Evolutionary conservation across 2,113 vertebrate species (phyloP).

Genomic region (Salvelinus fontinalis): DNA sequence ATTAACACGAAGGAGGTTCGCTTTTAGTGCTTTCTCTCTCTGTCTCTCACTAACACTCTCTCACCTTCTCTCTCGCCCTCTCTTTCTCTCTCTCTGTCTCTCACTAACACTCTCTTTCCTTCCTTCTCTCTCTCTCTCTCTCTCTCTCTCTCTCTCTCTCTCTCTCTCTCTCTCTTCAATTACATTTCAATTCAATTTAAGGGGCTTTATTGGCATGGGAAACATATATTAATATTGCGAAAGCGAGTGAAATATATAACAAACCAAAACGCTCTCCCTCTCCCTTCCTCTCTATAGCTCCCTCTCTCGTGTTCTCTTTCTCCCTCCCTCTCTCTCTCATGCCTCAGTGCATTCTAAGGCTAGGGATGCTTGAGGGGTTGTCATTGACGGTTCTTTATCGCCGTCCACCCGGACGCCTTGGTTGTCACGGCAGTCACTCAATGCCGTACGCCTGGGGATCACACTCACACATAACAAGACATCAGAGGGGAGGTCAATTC

Average conservation of each 20-base stretch:
- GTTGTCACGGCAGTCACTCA: conserved; percentile 33
- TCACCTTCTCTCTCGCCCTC: background rate
- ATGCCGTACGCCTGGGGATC: conserved; percentile 7
- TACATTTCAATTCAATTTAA: no score
- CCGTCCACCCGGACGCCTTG: conserved; percentile 51
- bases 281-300: conserved; percentile 31
- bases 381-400: conserved; percentile 54
- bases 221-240: no score
- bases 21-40: conserved; percentile 35
- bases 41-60: conserved; percentile 7
- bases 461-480: conserved; percentile 8
- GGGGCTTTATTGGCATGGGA: no score
- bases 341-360: conserved; percentile 52
- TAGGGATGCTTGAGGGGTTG: conserved; percentile 54
- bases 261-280: background rate
- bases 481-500: conserved; percentile 24
- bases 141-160: no score
- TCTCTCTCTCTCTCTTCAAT: no score
- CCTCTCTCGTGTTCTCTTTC: conserved; percentile 35
- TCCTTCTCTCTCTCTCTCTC: no score
- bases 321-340: conserved; percentile 38
- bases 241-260: no score
- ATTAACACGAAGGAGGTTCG: no score
- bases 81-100: background rate
- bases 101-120: rapidly evolving